Percentiles rank a stretch among this genome's conserved stretches.
Evolutionary conservation across 2,797 vertebrate genomes (phyloP).

Genomic region (Danio jaintianensis): DNA sequence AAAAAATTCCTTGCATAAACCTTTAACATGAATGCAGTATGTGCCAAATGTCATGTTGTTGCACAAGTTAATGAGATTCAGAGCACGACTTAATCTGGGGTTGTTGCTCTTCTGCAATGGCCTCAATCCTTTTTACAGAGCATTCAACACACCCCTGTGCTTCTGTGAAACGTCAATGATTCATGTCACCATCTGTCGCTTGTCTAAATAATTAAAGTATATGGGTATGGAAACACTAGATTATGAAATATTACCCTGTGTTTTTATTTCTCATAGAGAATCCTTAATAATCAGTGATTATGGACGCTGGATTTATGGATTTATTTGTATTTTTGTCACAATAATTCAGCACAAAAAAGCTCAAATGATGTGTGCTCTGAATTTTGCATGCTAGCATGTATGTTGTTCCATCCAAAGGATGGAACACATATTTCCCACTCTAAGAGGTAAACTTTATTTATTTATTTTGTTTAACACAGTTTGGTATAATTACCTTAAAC

Average conservation of each 20-base stretch:
- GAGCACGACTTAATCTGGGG: conserved; percentile 70
- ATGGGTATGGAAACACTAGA: too few species aligned
- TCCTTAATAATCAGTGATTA: background rate
- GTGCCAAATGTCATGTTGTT: conserved; percentile 42
- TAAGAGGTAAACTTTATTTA: too few species aligned
- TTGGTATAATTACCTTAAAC: too few species aligned
- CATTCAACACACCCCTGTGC: conserved; percentile 49
- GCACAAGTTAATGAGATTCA: conserved; percentile 36
- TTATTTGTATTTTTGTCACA: background rate
- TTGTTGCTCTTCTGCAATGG: conserved; percentile 60
- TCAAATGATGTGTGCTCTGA: too few species aligned
- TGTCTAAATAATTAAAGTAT: too few species aligned
- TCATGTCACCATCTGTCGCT: background rate
- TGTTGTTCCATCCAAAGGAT: too few species aligned
- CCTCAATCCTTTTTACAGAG: conserved; percentile 70
- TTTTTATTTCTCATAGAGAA: background rate
- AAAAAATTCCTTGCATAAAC: background rate
- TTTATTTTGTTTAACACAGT: too few species aligned
- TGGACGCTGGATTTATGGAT: background rate
- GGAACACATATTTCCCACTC: too few species aligned
- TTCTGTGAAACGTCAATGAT: background rate
- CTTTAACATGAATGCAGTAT: background rate
- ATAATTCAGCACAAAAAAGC: background rate
- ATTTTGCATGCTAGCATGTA: too few species aligned
- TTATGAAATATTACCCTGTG: too few species aligned